A percentile compares a stretch with the other conserved stretches of the same genome.
Evolutionary conservation across 1,140 invertebrate genomes (phyloP).

Genomic region (Leptinotarsa defecta): DNA sequence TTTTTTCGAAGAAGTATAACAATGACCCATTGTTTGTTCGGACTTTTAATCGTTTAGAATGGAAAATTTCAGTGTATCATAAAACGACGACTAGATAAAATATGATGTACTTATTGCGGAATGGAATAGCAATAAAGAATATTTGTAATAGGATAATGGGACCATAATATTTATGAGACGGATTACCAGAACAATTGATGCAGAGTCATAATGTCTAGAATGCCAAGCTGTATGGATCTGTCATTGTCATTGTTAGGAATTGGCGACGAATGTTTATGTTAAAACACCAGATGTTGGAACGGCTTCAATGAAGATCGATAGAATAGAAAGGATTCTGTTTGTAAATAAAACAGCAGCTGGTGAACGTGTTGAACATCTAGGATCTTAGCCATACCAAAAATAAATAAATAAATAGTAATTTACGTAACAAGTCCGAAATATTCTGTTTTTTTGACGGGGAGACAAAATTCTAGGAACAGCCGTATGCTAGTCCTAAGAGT

Average conservation of each 20-base stretch:
- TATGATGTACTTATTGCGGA: background rate
- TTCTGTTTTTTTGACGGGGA: too few species aligned
- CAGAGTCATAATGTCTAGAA: background rate
- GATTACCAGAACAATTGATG: background rate
- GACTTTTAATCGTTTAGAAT: background rate
- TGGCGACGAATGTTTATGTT: too few species aligned
- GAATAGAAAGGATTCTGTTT: too few species aligned
- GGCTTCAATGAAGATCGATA: too few species aligned
- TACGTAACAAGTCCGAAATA: too few species aligned
- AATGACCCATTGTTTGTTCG: background rate
- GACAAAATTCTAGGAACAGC: too few species aligned
- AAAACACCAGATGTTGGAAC: too few species aligned
- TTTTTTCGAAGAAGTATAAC: background rate
- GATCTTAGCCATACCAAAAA: too few species aligned
- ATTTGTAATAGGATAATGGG: background rate
- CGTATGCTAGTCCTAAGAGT: too few species aligned
- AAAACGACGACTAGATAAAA: background rate
- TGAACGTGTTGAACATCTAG: too few species aligned
- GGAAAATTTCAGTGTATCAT: constrained; percentile 3
- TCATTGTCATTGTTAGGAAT: background rate
- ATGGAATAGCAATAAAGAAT: background rate
- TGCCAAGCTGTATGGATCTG: background rate
- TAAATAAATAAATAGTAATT: too few species aligned
- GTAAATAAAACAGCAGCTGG: too few species aligned
- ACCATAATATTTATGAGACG: background rate